Evolutionary conservation across 2,797 vertebrate genomes (phyloP).

Genomic region (Platalea minor): DNA sequence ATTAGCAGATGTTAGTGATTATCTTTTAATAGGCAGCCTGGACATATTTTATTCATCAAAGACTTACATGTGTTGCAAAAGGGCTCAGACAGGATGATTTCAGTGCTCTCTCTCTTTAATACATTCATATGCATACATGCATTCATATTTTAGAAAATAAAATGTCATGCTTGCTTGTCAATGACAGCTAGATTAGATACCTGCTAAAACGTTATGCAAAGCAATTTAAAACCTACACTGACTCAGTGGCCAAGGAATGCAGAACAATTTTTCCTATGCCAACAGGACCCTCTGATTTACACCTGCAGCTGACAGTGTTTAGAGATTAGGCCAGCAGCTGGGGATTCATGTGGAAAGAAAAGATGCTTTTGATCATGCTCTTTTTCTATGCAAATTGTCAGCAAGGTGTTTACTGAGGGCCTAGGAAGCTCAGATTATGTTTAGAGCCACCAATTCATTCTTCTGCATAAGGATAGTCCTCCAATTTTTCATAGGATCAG

Average conservation of each 20-base stretch:
- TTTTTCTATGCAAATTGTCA: background rate
- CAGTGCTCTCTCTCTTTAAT: background rate
- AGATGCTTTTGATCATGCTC: rapidly evolving
- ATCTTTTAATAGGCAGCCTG: background rate
- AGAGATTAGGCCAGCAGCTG: background rate
- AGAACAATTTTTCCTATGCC: background rate
- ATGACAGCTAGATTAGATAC: background rate
- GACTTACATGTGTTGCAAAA: background rate
- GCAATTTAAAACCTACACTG: background rate
- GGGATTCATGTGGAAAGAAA: background rate
- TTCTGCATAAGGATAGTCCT: background rate
- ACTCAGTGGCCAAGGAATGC: background rate
- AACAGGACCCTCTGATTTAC: background rate
- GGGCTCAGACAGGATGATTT: background rate
- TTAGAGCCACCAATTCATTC: background rate
- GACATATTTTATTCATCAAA: background rate
- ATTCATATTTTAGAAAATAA: background rate
- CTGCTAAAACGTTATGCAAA: background rate
- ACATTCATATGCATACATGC: background rate
- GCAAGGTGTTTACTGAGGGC: background rate
- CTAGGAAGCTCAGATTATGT: background rate
- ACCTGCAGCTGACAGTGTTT: background rate
- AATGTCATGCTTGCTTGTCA: background rate
- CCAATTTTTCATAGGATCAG: background rate
- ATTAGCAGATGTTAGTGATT: background rate